Evolutionary conservation across 2,797 vertebrate species (phyloP).

Genomic region (Schizothorax lantsangensis): DNA sequence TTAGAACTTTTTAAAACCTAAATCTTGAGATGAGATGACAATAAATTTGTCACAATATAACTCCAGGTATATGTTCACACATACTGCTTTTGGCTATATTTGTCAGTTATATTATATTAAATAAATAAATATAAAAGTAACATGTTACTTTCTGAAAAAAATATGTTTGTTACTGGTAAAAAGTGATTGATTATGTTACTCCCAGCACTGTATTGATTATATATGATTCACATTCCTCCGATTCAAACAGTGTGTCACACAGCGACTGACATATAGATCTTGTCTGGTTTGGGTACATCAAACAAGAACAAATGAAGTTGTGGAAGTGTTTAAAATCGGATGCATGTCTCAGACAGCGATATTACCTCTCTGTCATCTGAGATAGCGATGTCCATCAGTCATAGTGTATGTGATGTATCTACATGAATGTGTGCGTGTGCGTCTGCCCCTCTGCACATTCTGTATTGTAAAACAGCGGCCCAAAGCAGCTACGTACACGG

Average conservation of each 20-base stretch:
- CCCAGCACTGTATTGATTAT: background rate
- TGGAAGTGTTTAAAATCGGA: conserved; percentile 47
- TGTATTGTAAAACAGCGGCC: conserved; percentile 53
- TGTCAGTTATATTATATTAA: background rate
- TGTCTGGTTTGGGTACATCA: background rate
- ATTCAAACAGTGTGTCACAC: background rate
- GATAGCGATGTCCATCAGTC: conserved; percentile 52
- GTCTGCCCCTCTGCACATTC: conserved; percentile 63
- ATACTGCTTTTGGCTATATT: background rate
- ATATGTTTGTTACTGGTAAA: background rate
- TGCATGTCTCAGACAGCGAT: conserved; percentile 42
- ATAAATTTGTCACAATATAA: background rate
- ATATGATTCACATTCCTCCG: background rate
- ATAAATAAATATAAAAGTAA: background rate
- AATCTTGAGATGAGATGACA: background rate
- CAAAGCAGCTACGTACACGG: conserved; percentile 50
- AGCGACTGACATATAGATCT: background rate
- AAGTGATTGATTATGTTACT: conserved; percentile 12
- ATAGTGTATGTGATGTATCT: conserved; percentile 49
- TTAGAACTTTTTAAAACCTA: background rate
- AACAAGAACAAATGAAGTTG: conserved; percentile 14
- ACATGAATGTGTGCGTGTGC: conserved; percentile 32
- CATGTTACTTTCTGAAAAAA: background rate
- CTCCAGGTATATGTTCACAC: background rate
- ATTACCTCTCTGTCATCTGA: conserved; percentile 54